A percentile compares a stretch with the other conserved stretches of the same genome.
These are phyloP conservation scores for Danaus melanippus DNA, from an alignment of 1,140 invertebrate species.

Conservation along the genomic window DNA sequence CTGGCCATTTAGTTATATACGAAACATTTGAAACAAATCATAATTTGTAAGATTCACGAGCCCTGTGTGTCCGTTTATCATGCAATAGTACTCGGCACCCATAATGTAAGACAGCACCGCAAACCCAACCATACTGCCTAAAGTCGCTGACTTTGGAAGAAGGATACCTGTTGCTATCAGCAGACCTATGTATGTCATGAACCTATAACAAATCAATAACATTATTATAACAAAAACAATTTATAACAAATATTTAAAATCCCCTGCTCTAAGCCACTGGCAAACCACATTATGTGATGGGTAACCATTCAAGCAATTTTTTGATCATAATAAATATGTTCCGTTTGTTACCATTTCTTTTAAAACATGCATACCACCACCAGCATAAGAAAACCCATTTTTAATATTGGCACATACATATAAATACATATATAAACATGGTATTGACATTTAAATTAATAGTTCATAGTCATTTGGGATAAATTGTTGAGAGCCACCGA, in stretches of 20 bases:
- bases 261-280: too few relatives aligned
- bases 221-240: conserved; percentile 5
- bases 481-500: too few relatives aligned
- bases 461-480: too few relatives aligned
- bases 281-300: too few relatives aligned
- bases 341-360: too few relatives aligned
- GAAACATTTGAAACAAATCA: conserved; percentile 46
- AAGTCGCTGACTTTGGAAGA: conserved; percentile 78
- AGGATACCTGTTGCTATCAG: conserved; percentile 85
- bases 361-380: too few relatives aligned
- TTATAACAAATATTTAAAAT: not conserved
- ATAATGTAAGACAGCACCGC: conserved; percentile 83
- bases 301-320: too few relatives aligned
- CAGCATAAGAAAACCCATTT: too few relatives aligned
- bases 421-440: too few relatives aligned
- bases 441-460: too few relatives aligned
- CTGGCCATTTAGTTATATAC: conserved; percentile 19
- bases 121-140: conserved; percentile 81
- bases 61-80: conserved; percentile 56
- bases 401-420: too few relatives aligned
- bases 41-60: conserved; percentile 50
- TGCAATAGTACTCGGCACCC: conserved; percentile 80
- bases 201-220: conserved; percentile 68
- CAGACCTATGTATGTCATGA: conserved; percentile 84
- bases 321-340: too few relatives aligned